These are phyloP conservation scores for Muricea muricata DNA, from an alignment of 92 coral and sea anemone species.

Conservation along the genomic window DNA sequence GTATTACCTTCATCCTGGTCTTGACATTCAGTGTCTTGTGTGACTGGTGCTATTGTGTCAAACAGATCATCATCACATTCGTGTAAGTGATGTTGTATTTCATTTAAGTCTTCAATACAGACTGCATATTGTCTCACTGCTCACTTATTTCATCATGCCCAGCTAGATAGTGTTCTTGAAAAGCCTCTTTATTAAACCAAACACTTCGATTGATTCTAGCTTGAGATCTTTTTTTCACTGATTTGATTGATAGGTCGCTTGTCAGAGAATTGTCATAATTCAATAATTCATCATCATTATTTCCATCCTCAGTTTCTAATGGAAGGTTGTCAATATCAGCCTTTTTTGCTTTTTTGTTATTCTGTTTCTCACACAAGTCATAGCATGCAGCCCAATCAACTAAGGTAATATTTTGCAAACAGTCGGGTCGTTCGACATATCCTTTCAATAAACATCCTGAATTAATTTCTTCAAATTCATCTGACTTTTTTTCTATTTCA, in stretches of 20 bases:
- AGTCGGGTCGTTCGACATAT: background rate
- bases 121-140: too few species aligned
- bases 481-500: constrained; percentile 39
- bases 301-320: constrained; percentile 19
- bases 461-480: constrained; percentile 54
- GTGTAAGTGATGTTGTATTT: too few species aligned
- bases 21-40: too few species aligned
- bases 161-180: too few species aligned
- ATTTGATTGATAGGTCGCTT: background rate
- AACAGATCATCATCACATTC: too few species aligned
- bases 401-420: background rate
- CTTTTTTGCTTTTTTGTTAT: background rate
- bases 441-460: background rate
- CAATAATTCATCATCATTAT: constrained; percentile 38
- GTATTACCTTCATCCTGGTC: too few species aligned
- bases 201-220: too few species aligned
- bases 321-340: constrained; percentile 6
- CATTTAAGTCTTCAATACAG: too few species aligned
- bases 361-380: constrained; percentile 43
- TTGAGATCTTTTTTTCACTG: background rate
- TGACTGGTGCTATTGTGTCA: too few species aligned
- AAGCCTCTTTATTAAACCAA: too few species aligned
- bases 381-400: constrained; percentile 76
- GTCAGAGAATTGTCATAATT: background rate
- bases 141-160: too few species aligned